A percentile compares a stretch with the other conserved stretches of the same genome.
Conservation (phyloP, 2,113 vertebrate species). For the Henicopernis longicauda region DNA sequence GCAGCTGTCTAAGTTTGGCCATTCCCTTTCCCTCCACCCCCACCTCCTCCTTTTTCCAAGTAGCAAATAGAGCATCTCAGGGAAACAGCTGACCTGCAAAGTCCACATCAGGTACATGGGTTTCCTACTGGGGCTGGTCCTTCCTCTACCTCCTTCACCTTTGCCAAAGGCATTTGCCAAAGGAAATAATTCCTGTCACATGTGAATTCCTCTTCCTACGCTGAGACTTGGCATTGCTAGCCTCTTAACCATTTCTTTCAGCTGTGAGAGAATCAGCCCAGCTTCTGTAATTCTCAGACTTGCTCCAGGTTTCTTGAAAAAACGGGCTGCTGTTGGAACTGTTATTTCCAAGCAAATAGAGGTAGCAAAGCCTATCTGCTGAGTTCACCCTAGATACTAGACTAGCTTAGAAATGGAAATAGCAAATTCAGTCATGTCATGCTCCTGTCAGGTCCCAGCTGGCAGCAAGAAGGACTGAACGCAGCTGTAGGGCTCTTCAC, state of each 20-base stretch:
- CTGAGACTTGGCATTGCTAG: neutral
- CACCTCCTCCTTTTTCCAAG: neutral
- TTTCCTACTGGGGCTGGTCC: neutral
- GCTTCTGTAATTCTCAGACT: slow-evolving; percentile 25
- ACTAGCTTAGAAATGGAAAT: neutral
- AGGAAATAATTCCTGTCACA: slow-evolving; percentile 16
- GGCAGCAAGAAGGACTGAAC: neutral
- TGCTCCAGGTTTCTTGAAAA: neutral
- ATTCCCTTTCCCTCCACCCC: slow-evolving; percentile 1
- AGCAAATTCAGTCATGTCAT: neutral
- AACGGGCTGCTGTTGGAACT: neutral
- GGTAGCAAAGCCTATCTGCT: neutral
- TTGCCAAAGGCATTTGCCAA: slow-evolving; percentile 25
- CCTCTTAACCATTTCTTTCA: slow-evolving; percentile 19
- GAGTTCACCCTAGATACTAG: neutral
- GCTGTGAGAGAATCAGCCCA: neutral
- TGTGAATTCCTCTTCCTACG: neutral
- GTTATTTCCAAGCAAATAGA: neutral
- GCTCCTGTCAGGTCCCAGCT: neutral
- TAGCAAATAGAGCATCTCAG: slow-evolving; percentile 21
- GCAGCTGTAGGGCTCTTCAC: neutral
- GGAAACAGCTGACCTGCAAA: slow-evolving; percentile 25
- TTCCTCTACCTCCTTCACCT: neutral
- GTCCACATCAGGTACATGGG: neutral
- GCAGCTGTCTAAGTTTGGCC: slow-evolving; percentile 31